A percentile compares a stretch with the other conserved stretches of the same genome.
phyloP scores from a whole-genome alignment of 2,888 invertebrate genomes.

The Drosophila nigricruria region DNA sequence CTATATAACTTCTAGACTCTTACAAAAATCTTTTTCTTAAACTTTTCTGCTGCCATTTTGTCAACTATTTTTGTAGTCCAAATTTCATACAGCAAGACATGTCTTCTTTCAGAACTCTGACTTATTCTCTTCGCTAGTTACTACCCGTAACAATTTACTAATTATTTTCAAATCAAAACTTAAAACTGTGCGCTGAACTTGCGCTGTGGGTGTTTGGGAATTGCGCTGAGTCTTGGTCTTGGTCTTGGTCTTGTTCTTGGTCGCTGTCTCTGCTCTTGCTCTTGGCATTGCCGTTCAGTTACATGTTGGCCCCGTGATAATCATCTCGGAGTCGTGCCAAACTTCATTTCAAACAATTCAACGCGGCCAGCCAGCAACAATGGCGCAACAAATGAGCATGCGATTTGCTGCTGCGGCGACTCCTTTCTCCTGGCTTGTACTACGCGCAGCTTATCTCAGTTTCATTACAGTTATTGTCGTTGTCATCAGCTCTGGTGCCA shows the following conservation, averaged over 20 bases:
- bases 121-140: not conserved
- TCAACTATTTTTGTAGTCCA: not conserved
- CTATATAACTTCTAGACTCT: too few species aligned
- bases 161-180: conserved; percentile 45
- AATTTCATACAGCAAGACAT: too few species aligned
- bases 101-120: not conserved
- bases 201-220: conserved; percentile 6
- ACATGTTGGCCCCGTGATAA: conserved; percentile 51
- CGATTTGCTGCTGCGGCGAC: conserved; percentile 62
- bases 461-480: conserved; percentile 81
- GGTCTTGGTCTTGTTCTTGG: not conserved
- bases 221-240: not conserved
- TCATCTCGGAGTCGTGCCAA: conserved; percentile 59
- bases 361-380: conserved; percentile 53
- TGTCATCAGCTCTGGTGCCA: conserved; percentile 71
- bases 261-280: not conserved
- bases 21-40: too few species aligned
- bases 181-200: conserved; percentile 11
- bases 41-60: not conserved
- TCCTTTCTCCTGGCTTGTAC: conserved; percentile 9
- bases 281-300: conserved; percentile 33
- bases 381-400: conserved; percentile 76
- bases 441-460: conserved; percentile 71
- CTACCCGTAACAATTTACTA: conserved; percentile 6
- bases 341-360: conserved; percentile 64